These are phyloP conservation scores for Ceratina japonica DNA, from an alignment of 1,140 invertebrate genomes.

Conservation along the genomic window DNA sequence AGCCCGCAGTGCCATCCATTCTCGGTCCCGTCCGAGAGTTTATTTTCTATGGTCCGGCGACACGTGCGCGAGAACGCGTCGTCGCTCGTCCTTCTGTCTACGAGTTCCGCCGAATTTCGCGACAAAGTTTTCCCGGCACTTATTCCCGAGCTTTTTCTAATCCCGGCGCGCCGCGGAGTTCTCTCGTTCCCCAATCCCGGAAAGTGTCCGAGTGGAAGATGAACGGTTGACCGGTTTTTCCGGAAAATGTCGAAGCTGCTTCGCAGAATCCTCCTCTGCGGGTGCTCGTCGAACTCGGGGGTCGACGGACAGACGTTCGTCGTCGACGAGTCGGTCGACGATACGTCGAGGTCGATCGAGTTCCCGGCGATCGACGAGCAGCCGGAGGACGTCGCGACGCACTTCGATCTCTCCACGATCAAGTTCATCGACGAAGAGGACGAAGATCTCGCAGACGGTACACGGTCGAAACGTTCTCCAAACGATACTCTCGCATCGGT, in stretches of 20 bases:
- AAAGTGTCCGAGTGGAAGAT: background rate
- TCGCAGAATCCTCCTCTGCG: slow-evolving; percentile 66
- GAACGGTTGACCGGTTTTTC: background rate
- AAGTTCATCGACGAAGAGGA: slow-evolving; percentile 77
- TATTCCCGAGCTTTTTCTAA: background rate
- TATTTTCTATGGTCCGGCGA: slow-evolving; percentile 72
- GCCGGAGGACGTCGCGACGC: slow-evolving; percentile 64
- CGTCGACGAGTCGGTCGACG: slow-evolving; percentile 52
- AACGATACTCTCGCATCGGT: too few species aligned
- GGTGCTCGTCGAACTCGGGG: slow-evolving; percentile 52
- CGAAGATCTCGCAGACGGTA: slow-evolving; percentile 49
- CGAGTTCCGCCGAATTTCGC: background rate
- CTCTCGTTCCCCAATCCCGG: background rate
- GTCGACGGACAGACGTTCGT: slow-evolving; percentile 59
- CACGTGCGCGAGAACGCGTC: slow-evolving; percentile 64
- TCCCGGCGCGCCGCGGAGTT: background rate
- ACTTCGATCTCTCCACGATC: slow-evolving; percentile 74
- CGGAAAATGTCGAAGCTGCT: slow-evolving; percentile 58
- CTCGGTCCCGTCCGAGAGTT: slow-evolving; percentile 59
- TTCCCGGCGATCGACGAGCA: slow-evolving; percentile 42
- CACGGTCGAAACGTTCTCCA: background rate
- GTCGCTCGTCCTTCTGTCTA: slow-evolving; percentile 15
- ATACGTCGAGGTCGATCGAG: slow-evolving; percentile 52
- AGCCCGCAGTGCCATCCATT: slow-evolving; percentile 63
- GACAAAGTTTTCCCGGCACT: background rate